Percentiles rank a stretch among this genome's conserved stretches.
Evolutionary conservation across 1,140 invertebrate genomes (phyloP).

Genomic region (Araneus ventricosus): DNA sequence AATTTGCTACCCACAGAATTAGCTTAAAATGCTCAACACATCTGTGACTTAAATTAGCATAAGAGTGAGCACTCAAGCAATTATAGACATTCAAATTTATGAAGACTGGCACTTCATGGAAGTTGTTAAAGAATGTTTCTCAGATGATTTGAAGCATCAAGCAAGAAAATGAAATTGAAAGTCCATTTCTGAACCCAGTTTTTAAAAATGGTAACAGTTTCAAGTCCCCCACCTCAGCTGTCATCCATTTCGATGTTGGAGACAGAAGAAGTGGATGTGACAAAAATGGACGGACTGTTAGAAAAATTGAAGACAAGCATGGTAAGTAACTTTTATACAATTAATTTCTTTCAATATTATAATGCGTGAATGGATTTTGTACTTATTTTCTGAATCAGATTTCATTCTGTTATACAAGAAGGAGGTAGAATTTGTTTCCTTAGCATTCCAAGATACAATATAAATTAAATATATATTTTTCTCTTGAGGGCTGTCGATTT

Average conservation of each 20-base stretch:
- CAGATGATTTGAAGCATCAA: neutral
- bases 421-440: too few relatives aligned
- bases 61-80: neutral
- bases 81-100: neutral
- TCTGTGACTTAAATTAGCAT: constrained; percentile 39
- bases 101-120: neutral
- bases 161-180: neutral
- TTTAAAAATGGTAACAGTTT: constrained; percentile 56
- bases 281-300: constrained; percentile 55
- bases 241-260: constrained; percentile 5
- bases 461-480: too few relatives aligned
- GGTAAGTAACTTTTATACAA: constrained; percentile 25
- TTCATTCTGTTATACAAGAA: too few relatives aligned
- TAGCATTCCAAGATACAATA: too few relatives aligned
- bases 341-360: too few relatives aligned
- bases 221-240: constrained; percentile 39
- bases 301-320: constrained; percentile 60
- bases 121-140: neutral
- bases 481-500: too few relatives aligned
- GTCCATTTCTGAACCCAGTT: neutral
- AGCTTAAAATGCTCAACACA: constrained; percentile 41
- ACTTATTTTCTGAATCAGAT: too few relatives aligned
- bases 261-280: neutral
- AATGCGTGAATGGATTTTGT: too few relatives aligned
- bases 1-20: neutral